Evolutionary conservation across 2,113 vertebrate species (phyloP).

Genomic region (Progne subis): DNA sequence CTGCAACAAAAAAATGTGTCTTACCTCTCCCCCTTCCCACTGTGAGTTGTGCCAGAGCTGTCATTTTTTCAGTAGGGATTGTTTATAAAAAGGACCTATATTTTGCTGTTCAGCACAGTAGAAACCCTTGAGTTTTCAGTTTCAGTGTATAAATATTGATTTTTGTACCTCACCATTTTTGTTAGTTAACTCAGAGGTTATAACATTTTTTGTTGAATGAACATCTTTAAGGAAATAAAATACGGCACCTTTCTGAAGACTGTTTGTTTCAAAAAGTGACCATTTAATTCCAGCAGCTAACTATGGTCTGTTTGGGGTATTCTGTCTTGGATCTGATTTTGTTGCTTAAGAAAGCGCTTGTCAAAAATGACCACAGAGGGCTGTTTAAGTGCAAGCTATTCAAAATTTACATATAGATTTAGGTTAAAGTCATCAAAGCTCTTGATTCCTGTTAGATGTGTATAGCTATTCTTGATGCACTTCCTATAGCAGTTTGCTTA

Average conservation of each 20-base stretch:
- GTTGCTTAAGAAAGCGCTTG: background rate
- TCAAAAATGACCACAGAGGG: background rate
- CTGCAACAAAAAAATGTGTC: background rate
- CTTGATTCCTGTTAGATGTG: background rate
- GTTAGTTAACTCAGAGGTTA: background rate
- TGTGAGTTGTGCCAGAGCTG: conserved; percentile 19
- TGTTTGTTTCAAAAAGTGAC: background rate
- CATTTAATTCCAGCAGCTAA: background rate
- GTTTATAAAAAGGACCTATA: conserved; percentile 5
- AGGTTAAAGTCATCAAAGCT: background rate
- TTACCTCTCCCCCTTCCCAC: conserved; percentile 10
- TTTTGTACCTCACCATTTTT: background rate
- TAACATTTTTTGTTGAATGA: background rate
- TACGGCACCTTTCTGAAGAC: background rate
- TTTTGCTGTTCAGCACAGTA: conserved; percentile 10
- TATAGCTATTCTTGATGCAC: background rate
- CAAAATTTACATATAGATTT: background rate
- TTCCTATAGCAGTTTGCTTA: background rate
- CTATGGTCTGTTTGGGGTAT: background rate
- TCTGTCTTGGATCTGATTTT: background rate
- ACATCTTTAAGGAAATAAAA: conserved; percentile 23
- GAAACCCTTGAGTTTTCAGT: conserved; percentile 1
- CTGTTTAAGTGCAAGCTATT: background rate
- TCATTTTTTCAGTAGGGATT: conserved; percentile 10
- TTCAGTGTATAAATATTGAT: conserved; percentile 39